Base-by-base conservation (phyloP, 2,113 vertebrate species). In the Antennarius striatus region DNA sequence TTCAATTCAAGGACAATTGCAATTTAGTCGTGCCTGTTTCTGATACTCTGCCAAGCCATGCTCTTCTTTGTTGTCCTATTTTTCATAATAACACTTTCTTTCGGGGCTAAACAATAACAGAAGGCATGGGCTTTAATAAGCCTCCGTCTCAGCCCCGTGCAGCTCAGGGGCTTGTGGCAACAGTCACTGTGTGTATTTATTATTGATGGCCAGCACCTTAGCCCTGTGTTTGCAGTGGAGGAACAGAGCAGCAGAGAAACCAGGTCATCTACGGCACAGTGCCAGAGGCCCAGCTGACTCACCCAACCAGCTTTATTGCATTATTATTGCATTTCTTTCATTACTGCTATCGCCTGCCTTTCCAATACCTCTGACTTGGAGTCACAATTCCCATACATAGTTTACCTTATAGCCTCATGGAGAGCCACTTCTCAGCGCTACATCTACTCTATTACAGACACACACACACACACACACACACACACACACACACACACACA, bases 191-290 rank as follows among this genome's bases (percentile, higher is more conserved):
- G 84, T 88, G 78, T 84, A 89, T 92, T 75, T 86, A 91, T 93
- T 93, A 93, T 93, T 92, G 90, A 93, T 91, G 90, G 80, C 74
- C 68, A 60, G 86, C 83, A 88, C 91, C 90, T 85, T 85, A 85
- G 87, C 65, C 86, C 79, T 67, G 57, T 85, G 86, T 90, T 85
- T 90, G 81, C 84, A 80, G 56, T 67, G 51, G 77, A 73, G 63
- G 62, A 83, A 82, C 43, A 16, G 57, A 84, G 59, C 77, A 69
- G 79, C 63, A 80, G 83, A 89, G 74, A 91, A 92, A 89, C 81
- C 90, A 90, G 92, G 90, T 90, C 91, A 90, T 86, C 79, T 71
- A 57, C 72, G 68, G 68, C 77, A 71, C 74, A 57, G 32, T 68
- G 83, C 90, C 83, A 6, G 73, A 79, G 87, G 92, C 86, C 84